Percentiles rank a stretch among this genome's conserved stretches.
Conservation (phyloP, 2,113 vertebrate species). For the Cyanoramphus novaezelandiae region DNA sequence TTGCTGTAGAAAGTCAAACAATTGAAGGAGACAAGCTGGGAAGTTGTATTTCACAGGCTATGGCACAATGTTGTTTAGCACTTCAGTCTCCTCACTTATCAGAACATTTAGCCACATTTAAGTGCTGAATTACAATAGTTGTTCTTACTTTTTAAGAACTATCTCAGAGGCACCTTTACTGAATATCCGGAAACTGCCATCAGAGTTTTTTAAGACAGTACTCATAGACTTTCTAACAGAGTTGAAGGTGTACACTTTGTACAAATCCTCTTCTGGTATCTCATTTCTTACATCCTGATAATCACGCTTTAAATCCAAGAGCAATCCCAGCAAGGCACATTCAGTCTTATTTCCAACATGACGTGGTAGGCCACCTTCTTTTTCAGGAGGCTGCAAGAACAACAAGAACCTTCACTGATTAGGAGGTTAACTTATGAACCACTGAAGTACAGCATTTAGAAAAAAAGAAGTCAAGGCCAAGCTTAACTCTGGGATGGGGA, state of each 20-base stretch:
- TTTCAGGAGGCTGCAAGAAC: slow-evolving; percentile 89
- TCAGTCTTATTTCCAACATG: slow-evolving; percentile 99
- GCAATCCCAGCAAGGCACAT: slow-evolving; percentile 98
- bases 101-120: background rate
- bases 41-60: background rate
- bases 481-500: background rate
- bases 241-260: slow-evolving; percentile 99
- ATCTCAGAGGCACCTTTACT: slow-evolving; percentile 99
- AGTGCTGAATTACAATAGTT: background rate
- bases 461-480: background rate
- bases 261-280: slow-evolving; percentile 95
- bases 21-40: background rate
- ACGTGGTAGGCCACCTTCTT: slow-evolving; percentile 94
- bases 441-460: background rate
- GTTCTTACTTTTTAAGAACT: slow-evolving; percentile 94
- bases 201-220: slow-evolving; percentile 94
- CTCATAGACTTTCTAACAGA: slow-evolving; percentile 99
- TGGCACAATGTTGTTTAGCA: background rate
- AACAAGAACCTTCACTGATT: background rate
- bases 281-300: slow-evolving; percentile 95
- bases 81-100: background rate
- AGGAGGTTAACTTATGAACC: background rate
- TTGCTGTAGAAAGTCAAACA: background rate
- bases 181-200: slow-evolving; percentile 97
- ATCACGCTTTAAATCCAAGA: slow-evolving; percentile 92